phyloP scores from a whole-genome alignment of 2,888 invertebrate species.

The Chloroclystis v-ata region DNA sequence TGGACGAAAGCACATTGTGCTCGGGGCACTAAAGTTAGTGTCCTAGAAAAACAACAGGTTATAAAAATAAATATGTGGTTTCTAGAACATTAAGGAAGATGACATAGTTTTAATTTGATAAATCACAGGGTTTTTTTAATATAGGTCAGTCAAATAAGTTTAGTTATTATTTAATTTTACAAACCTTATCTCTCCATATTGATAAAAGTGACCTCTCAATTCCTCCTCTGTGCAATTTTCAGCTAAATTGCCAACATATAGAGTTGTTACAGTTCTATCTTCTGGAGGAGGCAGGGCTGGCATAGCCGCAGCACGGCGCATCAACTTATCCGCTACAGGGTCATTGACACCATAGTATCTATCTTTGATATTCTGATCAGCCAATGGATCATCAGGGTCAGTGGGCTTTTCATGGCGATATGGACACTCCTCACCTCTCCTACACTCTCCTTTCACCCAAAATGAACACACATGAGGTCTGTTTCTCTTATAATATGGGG shows the following conservation, averaged over 20 bases:
- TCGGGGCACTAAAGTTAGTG: constrained; percentile 92
- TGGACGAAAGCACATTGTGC: constrained; percentile 99
- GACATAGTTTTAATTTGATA: too few species aligned
- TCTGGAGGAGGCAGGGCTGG: constrained; percentile 97
- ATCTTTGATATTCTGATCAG: constrained; percentile 97
- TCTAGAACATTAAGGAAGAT: too few species aligned
- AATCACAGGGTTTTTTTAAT: too few species aligned
- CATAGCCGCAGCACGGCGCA: constrained; percentile 93
- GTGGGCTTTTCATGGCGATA: constrained; percentile 97
- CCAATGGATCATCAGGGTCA: constrained; percentile 97
- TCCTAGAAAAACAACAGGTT: constrained; percentile 51
- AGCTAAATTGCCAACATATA: constrained; percentile 97
- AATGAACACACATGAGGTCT: constrained; percentile 97
- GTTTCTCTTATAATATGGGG: constrained; percentile 96
- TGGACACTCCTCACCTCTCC: constrained; percentile 97
- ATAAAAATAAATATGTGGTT: not conserved
- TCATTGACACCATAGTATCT: constrained; percentile 96
- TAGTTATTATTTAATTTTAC: too few species aligned
- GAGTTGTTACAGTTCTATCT: constrained; percentile 95
- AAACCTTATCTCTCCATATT: constrained; percentile 96
- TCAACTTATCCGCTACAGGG: constrained; percentile 95
- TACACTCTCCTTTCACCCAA: constrained; percentile 99
- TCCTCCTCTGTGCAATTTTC: constrained; percentile 93
- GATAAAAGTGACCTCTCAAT: constrained; percentile 97
- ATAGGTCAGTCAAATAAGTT: too few species aligned